phyloP scores from a whole-genome alignment of 2,113 vertebrate species.

The Phylloscopus whistleri region DNA sequence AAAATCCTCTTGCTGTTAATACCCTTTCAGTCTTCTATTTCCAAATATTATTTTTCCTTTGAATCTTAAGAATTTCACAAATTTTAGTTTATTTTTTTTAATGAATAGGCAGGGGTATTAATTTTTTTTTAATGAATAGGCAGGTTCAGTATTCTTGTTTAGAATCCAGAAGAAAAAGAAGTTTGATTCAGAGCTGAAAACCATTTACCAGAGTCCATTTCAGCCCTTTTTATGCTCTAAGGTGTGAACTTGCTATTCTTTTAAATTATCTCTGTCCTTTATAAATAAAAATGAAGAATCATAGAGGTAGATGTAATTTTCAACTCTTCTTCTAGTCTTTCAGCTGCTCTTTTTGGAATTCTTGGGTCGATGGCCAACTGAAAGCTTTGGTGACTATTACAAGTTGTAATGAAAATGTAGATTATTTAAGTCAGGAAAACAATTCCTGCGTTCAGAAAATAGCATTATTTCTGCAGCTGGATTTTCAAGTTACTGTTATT shows the following conservation, averaged over 20 bases:
- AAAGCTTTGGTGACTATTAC: neutral
- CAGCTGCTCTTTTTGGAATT: neutral
- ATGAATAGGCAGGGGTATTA: neutral
- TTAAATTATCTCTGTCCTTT: neutral
- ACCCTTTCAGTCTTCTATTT: neutral
- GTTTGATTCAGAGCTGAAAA: neutral
- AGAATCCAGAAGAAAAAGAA: neutral
- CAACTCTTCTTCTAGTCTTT: neutral
- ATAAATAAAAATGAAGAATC: neutral
- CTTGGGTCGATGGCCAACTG: neutral
- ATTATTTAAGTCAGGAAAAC: neutral
- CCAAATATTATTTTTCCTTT: neutral
- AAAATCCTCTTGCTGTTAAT: neutral
- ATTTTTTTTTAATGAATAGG: neutral
- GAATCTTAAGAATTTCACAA: neutral
- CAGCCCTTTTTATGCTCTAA: neutral
- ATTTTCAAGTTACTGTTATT: neutral
- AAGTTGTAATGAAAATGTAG: neutral
- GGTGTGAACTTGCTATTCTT: neutral
- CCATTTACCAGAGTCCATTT: neutral
- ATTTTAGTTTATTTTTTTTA: neutral
- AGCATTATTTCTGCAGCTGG: neutral
- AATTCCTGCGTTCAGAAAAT: neutral
- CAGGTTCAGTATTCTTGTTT: neutral
- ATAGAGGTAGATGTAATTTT: neutral